phyloP scores from a whole-genome alignment of 2,888 invertebrate species.

The Tenodera sinensis region DNA sequence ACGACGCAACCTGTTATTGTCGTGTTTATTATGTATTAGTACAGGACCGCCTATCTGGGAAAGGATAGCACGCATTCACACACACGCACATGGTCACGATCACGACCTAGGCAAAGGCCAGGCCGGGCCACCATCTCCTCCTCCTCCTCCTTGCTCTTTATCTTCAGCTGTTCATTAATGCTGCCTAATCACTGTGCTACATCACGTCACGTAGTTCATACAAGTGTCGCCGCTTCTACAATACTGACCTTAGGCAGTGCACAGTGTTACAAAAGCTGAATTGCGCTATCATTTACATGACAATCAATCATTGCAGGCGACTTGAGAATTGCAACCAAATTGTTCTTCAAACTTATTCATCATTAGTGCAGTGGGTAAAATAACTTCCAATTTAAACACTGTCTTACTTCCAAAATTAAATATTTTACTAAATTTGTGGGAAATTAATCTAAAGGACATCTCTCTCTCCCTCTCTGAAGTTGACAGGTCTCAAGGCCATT shows the following conservation, averaged over 20 bases:
- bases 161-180: not conserved
- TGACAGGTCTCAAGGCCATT: too few relatives aligned
- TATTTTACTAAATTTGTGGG: too few relatives aligned
- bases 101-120: conserved; percentile 19
- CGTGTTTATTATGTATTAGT: conserved; percentile 11
- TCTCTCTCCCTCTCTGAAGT: too few relatives aligned
- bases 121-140: not conserved
- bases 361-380: too few relatives aligned
- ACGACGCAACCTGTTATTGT: conserved; percentile 1
- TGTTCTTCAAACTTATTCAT: too few relatives aligned
- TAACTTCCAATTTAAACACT: too few relatives aligned
- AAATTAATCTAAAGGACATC: too few relatives aligned
- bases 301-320: too few relatives aligned
- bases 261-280: not conserved
- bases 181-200: not conserved
- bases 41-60: not conserved
- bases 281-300: too few relatives aligned
- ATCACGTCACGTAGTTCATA: not conserved
- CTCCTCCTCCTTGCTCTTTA: conserved; percentile 5
- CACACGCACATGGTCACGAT: conserved; percentile 15
- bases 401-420: too few relatives aligned
- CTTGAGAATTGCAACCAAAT: too few relatives aligned
- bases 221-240: not conserved
- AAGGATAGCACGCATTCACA: conserved; percentile 4
- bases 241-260: not conserved